Percentiles rank a stretch among this genome's conserved stretches.
phyloP scores from a whole-genome alignment of 2,113 vertebrate genomes.

The Salminus brasiliensis region DNA sequence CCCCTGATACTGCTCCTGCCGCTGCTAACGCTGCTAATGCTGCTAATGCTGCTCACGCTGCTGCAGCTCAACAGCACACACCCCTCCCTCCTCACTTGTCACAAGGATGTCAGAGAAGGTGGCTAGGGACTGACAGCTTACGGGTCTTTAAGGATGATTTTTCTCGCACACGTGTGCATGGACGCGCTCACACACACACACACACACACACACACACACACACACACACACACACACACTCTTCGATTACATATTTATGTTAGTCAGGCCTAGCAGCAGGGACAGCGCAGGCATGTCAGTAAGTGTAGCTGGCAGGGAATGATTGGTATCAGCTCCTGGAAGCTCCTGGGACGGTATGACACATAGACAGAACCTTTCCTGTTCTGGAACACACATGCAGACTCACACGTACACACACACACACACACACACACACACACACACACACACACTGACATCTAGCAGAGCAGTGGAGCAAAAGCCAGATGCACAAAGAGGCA shows the following conservation, averaged over 20 bases:
- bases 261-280: constrained; percentile 53
- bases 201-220: constrained; percentile 36
- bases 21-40: neutral
- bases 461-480: constrained; percentile 24
- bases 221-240: constrained; percentile 42
- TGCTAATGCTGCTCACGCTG: too few relatives aligned
- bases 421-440: constrained; percentile 31
- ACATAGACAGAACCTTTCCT: constrained; percentile 33
- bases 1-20: constrained; percentile 20
- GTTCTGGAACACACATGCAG: constrained; percentile 32
- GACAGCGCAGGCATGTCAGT: constrained; percentile 47
- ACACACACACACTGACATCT: constrained; percentile 28
- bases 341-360: constrained; percentile 29
- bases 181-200: neutral
- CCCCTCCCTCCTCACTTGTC: constrained; percentile 31
- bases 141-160: constrained; percentile 38
- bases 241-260: constrained; percentile 64
- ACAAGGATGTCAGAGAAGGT: constrained; percentile 38
- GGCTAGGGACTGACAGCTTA: constrained; percentile 21
- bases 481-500: constrained; percentile 24
- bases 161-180: neutral
- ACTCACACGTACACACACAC: constrained; percentile 39
- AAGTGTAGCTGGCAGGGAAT: constrained; percentile 33
- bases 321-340: constrained; percentile 46
- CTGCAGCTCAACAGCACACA: constrained; percentile 12